phyloP scores from a whole-genome alignment of 2,797 vertebrate genomes.

The Petrocephalus schoutedeni region DNA sequence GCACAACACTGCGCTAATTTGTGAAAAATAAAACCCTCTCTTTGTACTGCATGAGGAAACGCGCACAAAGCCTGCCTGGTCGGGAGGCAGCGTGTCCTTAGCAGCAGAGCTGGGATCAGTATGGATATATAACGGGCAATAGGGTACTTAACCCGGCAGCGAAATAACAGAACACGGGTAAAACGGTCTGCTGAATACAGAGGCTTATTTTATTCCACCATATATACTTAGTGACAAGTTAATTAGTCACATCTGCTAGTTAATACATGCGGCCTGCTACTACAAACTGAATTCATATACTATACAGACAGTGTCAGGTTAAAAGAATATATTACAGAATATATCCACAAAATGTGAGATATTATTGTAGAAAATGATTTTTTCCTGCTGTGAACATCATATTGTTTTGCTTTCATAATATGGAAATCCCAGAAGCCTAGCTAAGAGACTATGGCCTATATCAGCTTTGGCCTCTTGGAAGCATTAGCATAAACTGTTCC shows the following conservation, averaged over 20 bases:
- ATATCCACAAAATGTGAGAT: no score
- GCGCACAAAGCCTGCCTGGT: constrained; percentile 49
- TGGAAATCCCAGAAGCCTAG: not conserved
- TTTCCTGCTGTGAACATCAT: not conserved
- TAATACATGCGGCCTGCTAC: not conserved
- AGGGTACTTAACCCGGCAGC: not conserved
- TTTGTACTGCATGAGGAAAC: constrained; percentile 40
- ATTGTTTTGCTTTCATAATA: not conserved
- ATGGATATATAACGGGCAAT: not conserved
- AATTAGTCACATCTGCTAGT: not conserved
- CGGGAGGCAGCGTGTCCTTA: constrained; percentile 28
- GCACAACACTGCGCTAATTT: constrained; percentile 37
- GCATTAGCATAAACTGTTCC: not conserved
- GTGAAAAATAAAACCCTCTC: constrained; percentile 47
- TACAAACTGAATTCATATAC: not conserved
- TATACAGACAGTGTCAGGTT: not conserved
- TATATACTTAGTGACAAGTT: not conserved
- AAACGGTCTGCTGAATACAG: not conserved
- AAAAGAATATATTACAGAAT: no score
- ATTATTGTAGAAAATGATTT: not conserved
- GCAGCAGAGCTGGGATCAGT: not conserved
- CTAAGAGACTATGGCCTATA: not conserved
- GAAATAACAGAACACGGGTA: not conserved
- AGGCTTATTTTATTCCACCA: not conserved
- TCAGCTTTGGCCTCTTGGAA: not conserved